phyloP scores from a whole-genome alignment of 2,888 invertebrate genomes.

The Cosmia trapezina region DNA sequence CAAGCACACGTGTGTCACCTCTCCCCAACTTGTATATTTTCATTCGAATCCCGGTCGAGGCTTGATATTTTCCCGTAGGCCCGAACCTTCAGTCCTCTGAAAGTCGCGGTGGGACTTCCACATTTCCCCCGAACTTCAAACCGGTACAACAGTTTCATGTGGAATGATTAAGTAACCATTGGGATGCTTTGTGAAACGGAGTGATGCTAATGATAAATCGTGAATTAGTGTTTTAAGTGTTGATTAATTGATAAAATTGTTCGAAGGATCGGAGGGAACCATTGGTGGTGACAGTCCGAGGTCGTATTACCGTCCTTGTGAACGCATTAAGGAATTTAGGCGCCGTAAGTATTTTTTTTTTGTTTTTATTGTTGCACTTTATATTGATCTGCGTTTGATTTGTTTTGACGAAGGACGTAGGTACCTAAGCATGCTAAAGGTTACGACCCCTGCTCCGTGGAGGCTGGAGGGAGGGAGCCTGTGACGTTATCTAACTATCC shows the following conservation, averaged over 20 bases:
- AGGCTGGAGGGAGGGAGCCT: conserved; percentile 70
- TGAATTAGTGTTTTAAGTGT: conserved; percentile 60
- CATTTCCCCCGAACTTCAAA: conserved; percentile 55
- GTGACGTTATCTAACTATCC: conserved; percentile 82
- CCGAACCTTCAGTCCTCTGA: conserved; percentile 84
- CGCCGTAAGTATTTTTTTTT: conserved; percentile 59
- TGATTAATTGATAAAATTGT: conserved; percentile 55
- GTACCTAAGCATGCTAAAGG: conserved; percentile 77
- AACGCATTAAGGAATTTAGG: conserved; percentile 57
- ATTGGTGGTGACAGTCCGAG: conserved; percentile 46
- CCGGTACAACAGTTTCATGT: conserved; percentile 76
- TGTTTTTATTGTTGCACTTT: conserved; percentile 49
- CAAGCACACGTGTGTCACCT: conserved; percentile 64
- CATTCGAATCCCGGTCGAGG: conserved; percentile 85
- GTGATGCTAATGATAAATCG: conserved; percentile 57
- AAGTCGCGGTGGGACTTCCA: conserved; percentile 72
- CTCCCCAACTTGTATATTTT: conserved; percentile 73
- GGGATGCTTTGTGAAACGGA: conserved; percentile 53
- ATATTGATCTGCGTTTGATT: conserved; percentile 79
- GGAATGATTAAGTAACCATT: conserved; percentile 86
- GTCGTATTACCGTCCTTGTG: conserved; percentile 48
- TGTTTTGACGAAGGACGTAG: conserved; percentile 78
- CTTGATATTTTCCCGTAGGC: conserved; percentile 88
- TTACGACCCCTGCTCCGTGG: conserved; percentile 79
- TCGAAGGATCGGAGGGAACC: conserved; percentile 32